phyloP scores from a whole-genome alignment of 2,888 invertebrate species.

The Polymixis flavicincta region DNA sequence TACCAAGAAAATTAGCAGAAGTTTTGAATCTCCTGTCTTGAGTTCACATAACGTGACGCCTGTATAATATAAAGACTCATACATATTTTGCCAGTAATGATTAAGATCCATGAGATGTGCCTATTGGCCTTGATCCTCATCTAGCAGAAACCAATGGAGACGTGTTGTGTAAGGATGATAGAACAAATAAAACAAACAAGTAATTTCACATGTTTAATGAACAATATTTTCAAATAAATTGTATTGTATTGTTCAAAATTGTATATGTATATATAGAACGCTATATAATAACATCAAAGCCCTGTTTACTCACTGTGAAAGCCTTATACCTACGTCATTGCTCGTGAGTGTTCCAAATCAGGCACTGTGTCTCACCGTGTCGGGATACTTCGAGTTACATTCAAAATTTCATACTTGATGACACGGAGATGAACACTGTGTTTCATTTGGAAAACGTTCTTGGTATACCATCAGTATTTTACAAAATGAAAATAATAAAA shows the following conservation, averaged over 20 bases:
- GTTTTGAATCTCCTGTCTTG: background rate
- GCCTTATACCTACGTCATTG: constrained; percentile 83
- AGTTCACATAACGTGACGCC: background rate
- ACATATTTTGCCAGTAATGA: background rate
- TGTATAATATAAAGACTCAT: background rate
- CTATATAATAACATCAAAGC: constrained; percentile 88
- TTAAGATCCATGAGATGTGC: too few species aligned
- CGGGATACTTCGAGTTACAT: constrained; percentile 24
- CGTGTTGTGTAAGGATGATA: background rate
- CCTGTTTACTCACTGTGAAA: constrained; percentile 89
- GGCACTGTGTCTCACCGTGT: constrained; percentile 63
- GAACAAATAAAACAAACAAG: constrained; percentile 73
- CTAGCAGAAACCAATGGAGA: background rate
- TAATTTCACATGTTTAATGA: constrained; percentile 88
- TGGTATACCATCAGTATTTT: constrained; percentile 70
- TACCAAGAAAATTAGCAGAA: background rate
- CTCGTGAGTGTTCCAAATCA: constrained; percentile 69
- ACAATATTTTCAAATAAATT: constrained; percentile 88
- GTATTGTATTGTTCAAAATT: constrained; percentile 87
- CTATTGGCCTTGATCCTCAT: background rate
- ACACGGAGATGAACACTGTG: constrained; percentile 54
- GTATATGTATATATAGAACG: constrained; percentile 88
- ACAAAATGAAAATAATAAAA: constrained; percentile 58
- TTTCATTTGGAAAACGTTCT: constrained; percentile 58
- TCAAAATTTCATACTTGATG: constrained; percentile 40